Percentiles rank a stretch among this genome's conserved stretches.
phyloP scores from a whole-genome alignment of 2,113 vertebrate genomes.

The Pelecanus crispus region DNA sequence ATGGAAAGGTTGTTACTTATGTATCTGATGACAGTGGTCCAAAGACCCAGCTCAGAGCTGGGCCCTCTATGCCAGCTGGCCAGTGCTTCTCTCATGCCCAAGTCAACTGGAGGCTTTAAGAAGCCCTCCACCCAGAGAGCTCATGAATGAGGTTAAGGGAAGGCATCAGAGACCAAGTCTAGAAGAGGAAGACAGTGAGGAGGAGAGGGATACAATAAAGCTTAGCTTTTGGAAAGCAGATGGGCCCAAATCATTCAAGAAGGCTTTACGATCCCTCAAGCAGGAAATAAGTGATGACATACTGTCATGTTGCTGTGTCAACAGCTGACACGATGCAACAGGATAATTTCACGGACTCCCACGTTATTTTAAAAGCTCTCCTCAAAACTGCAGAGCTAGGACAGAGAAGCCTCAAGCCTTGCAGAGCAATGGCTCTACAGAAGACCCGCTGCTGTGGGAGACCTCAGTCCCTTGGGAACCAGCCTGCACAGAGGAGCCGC shows the following conservation, averaged over 20 bases:
- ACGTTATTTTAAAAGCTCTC: background rate
- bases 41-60: background rate
- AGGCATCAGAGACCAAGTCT: background rate
- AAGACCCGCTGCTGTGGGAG: background rate
- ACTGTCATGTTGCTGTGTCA: constrained; percentile 41
- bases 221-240: constrained; percentile 9
- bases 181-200: background rate
- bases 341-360: background rate
- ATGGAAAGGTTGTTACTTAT: background rate
- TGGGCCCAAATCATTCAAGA: background rate
- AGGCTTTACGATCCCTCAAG: constrained; percentile 1
- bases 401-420: background rate
- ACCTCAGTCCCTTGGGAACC: background rate
- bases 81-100: background rate
- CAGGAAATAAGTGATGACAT: constrained; percentile 40
- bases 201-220: background rate
- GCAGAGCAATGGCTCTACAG: background rate
- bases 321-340: constrained; percentile 4
- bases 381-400: background rate
- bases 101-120: background rate
- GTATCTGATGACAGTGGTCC: background rate
- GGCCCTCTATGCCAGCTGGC: background rate
- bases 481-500: background rate
- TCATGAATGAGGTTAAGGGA: background rate
- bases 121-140: background rate